phyloP scores from a whole-genome alignment of 53 echinoderm and acorn worm genomes.

The Hippasteria phrygiana region DNA sequence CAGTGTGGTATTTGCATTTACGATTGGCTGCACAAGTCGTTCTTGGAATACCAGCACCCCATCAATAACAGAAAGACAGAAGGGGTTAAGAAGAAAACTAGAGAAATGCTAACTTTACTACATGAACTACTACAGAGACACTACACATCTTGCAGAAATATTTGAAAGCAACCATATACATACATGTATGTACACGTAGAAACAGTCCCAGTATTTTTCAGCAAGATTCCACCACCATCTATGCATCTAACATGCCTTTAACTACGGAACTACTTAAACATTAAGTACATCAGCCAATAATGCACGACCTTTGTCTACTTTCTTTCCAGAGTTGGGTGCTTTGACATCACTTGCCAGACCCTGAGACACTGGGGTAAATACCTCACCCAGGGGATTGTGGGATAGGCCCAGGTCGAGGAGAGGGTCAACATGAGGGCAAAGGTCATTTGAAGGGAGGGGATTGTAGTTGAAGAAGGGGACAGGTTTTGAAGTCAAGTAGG shows the following conservation, averaged over 20 bases:
- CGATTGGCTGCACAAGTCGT: too few relatives aligned
- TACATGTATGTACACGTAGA: too few relatives aligned
- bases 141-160: neutral
- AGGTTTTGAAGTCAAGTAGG: conserved; percentile 1
- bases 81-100: too few relatives aligned
- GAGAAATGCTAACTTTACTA: too few relatives aligned
- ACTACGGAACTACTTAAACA: neutral
- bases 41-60: too few relatives aligned
- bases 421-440: conserved; percentile 38
- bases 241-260: conserved; percentile 2
- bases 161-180: too few relatives aligned
- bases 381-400: conserved; percentile 61
- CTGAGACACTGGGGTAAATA: conserved; percentile 58
- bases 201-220: too few relatives aligned
- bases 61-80: too few relatives aligned
- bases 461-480: conserved; percentile 1
- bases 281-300: neutral
- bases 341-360: conserved; percentile 8
- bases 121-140: too few relatives aligned
- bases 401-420: conserved; percentile 25
- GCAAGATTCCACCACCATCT: too few relatives aligned
- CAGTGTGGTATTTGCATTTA: too few relatives aligned
- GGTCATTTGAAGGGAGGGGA: conserved; percentile 26
- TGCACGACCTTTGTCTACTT: conserved; percentile 37
- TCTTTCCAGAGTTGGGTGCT: neutral